Conservation (phyloP, 2,888 invertebrate species). For the Perizoma affinitatum region DNA sequence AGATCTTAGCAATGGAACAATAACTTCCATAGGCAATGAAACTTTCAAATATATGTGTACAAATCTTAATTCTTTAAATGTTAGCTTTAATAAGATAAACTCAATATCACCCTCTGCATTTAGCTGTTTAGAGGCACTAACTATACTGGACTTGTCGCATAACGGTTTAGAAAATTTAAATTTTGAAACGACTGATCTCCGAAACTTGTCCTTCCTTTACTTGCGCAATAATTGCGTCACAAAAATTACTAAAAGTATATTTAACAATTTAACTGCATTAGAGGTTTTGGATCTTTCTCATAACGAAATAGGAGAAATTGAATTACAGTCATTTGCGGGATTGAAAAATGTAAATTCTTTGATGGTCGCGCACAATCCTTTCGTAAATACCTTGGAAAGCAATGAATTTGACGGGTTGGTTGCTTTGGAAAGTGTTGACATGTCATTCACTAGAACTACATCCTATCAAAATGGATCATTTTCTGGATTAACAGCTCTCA, state of each 20-base stretch:
- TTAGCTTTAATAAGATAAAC: conserved; percentile 27
- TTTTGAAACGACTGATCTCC: conserved; percentile 26
- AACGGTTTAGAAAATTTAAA: conserved; percentile 26
- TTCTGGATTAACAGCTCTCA: conserved; percentile 24
- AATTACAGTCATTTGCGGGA: conserved; percentile 20
- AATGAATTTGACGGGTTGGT: conserved; percentile 25
- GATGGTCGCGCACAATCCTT: conserved; percentile 15
- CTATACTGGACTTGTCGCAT: conserved; percentile 30
- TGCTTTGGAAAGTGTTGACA: conserved; percentile 26
- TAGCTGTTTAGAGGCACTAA: conserved; percentile 18
- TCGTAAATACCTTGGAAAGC: conserved; percentile 26
- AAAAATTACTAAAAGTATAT: conserved; percentile 17
- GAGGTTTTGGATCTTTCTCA: conserved; percentile 29
- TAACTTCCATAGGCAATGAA: conserved; percentile 24
- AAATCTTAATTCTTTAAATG: conserved; percentile 24
- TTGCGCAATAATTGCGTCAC: conserved; percentile 26
- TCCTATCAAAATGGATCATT: conserved; percentile 33
- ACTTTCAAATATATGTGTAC: conserved; percentile 26
- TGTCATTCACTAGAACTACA: conserved; percentile 23
- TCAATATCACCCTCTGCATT: conserved; percentile 29
- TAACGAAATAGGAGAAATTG: conserved; percentile 29
- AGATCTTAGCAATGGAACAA: conserved; percentile 27
- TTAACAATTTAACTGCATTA: conserved; percentile 20
- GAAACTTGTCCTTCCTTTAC: conserved; percentile 22
- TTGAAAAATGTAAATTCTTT: conserved; percentile 20